Conservation (phyloP, 2,113 vertebrate species). For the Notarius quadriscutis region DNA sequence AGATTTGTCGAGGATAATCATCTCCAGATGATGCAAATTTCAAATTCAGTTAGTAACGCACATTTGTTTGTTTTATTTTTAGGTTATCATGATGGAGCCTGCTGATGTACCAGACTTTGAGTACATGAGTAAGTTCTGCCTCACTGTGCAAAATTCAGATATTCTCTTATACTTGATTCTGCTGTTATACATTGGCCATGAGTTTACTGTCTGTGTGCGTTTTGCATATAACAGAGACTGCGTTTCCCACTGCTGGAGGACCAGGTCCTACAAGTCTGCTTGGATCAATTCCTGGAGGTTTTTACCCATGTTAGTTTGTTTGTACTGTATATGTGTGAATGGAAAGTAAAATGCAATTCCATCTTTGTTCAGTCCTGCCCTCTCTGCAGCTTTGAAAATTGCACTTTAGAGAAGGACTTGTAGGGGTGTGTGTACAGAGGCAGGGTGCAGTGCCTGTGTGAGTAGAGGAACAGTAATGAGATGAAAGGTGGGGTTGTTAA, state of each 20-base stretch:
- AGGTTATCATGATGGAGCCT: conserved; percentile 75
- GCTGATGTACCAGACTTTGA: conserved; percentile 58
- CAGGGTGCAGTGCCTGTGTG: too few species aligned
- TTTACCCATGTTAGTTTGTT: conserved; percentile 17
- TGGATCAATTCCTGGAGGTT: conserved; percentile 8
- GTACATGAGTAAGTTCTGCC: conserved; percentile 50
- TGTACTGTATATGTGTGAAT: neutral
- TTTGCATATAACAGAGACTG: conserved; percentile 29
- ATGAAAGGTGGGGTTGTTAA: too few species aligned
- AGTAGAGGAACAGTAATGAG: too few species aligned
- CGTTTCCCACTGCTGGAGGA: conserved; percentile 16
- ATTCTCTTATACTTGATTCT: neutral
- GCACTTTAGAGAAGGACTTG: too few species aligned
- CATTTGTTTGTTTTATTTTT: neutral
- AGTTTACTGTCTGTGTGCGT: neutral
- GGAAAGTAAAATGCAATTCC: neutral
- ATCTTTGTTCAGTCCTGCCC: neutral
- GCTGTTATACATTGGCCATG: neutral
- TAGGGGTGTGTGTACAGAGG: too few species aligned
- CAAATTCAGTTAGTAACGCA: neutral
- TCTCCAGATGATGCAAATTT: neutral
- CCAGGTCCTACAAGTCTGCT: neutral
- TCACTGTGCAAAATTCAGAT: neutral
- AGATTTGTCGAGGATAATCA: neutral
- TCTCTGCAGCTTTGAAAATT: too few species aligned